Evolutionary conservation across 2,113 vertebrate genomes (phyloP), one percentile per base, ranked within the genome.

Genomic region (Pygoscelis adeliae): DNA sequence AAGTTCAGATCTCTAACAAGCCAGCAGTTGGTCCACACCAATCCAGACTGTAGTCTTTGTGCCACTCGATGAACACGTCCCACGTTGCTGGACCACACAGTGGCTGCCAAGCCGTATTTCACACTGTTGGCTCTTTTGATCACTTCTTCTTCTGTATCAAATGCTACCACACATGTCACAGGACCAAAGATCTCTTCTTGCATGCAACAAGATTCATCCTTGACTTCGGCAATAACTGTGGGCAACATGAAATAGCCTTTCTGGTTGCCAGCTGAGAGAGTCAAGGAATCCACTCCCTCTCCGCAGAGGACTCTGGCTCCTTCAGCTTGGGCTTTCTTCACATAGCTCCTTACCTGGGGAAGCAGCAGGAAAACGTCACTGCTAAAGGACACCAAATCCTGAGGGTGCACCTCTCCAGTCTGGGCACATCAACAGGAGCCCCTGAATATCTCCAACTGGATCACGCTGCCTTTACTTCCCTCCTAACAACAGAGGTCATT

Each of bases 1-100:
- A 99, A 98, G 90, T 99, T 99, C 93, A 99, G 98, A 93, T 99
- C 99, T 74, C 99, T 98, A 94, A 99, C 95, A 67, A 99, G 98
- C 99, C 99, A 99, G 97, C 99, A 99, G 97, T 99, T 99, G 98
- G 99, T 99, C 99, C 99, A 99, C 81, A 99, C 99, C 96, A 99
- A 70, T 2, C 99, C 99, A 1, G 99, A 97, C 92, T 99, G 99
- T 13, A 99, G 90, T 71, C 76, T 98, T 97, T 91, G 98, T 42
- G 99, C 99, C 89, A 99, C 98, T 2, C 99, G 96, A 96, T 99
- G 99, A 58, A 99, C 82, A 1, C 98, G 98, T 7, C 99, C 99
- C 89, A 99, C 99, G 0, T 99, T 98, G 50, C 95, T 53, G 30
- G 99, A 99, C 99, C 99, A 99, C 56, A 99, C 98, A 0, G 98